These are phyloP conservation scores for Pelobates fuscus DNA, from an alignment of 2,113 vertebrate species.

Conservation along the genomic window DNA sequence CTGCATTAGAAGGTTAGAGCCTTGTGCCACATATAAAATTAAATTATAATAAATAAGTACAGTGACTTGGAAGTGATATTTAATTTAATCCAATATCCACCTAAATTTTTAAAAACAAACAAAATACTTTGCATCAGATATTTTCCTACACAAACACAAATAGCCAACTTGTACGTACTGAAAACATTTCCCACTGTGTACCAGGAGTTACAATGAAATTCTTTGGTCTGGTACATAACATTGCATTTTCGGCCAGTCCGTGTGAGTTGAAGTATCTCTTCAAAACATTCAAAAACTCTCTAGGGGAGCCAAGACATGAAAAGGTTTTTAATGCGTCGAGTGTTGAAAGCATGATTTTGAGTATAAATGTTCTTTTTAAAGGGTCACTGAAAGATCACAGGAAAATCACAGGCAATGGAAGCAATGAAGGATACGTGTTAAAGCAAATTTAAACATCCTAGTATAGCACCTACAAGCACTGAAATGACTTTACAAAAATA, in stretches of 20 bases:
- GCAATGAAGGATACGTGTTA: constrained; percentile 26
- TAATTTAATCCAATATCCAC: too few relatives aligned
- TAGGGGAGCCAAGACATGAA: constrained; percentile 17
- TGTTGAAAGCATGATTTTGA: constrained; percentile 32
- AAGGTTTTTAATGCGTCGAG: constrained; percentile 32
- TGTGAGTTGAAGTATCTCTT: constrained; percentile 5
- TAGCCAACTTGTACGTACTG: too few relatives aligned
- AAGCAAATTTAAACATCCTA: constrained; percentile 18
- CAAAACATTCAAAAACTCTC: constrained; percentile 17
- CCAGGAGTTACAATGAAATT: too few relatives aligned
- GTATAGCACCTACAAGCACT: background rate
- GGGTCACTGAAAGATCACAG: constrained; percentile 29
- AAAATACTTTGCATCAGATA: too few relatives aligned
- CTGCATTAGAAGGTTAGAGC: too few relatives aligned
- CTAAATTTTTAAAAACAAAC: too few relatives aligned
- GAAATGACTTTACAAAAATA: background rate
- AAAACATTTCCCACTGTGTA: too few relatives aligned
- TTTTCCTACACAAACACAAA: too few relatives aligned
- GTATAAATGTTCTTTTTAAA: constrained; percentile 30
- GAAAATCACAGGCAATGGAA: constrained; percentile 28
- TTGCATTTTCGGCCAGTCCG: background rate
- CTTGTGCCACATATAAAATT: too few relatives aligned
- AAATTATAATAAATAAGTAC: too few relatives aligned
- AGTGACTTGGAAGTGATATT: too few relatives aligned
- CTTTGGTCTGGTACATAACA: too few relatives aligned